Evolutionary conservation across 2,113 vertebrate species (phyloP).

Genomic region (Anarrhichthys ocellatus): DNA sequence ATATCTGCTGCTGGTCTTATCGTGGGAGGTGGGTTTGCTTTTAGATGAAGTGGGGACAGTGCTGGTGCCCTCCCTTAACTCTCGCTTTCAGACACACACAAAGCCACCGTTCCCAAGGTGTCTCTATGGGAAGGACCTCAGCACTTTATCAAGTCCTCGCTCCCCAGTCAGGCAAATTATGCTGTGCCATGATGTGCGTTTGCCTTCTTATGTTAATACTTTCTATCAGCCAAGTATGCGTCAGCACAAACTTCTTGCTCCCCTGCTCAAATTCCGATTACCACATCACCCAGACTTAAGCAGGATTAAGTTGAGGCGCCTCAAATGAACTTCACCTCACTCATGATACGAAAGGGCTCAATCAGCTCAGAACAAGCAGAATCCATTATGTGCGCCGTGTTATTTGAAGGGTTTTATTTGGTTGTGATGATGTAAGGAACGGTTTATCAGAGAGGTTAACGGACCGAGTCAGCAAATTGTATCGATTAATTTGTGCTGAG

Average conservation of each 20-base stretch:
- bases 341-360: slow-evolving; percentile 55
- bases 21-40: slow-evolving; percentile 23
- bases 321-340: slow-evolving; percentile 68
- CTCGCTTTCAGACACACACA: slow-evolving; percentile 33
- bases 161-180: slow-evolving; percentile 59
- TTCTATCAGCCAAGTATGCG: slow-evolving; percentile 55
- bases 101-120: slow-evolving; percentile 45
- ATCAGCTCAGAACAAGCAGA: slow-evolving; percentile 53
- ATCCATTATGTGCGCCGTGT: slow-evolving; percentile 34
- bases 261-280: slow-evolving; percentile 60
- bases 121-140: slow-evolving; percentile 56
- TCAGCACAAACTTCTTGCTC: slow-evolving; percentile 69
- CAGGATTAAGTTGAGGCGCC: slow-evolving; percentile 70
- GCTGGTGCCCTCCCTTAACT: slow-evolving; percentile 22
- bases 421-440: slow-evolving; percentile 33
- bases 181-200: slow-evolving; percentile 55
- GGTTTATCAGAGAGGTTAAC: slow-evolving; percentile 48
- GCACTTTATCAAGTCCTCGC: slow-evolving; percentile 61
- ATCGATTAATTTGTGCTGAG: slow-evolving; percentile 57
- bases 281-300: slow-evolving; percentile 68
- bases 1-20: slow-evolving; percentile 63
- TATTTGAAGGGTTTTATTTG: slow-evolving; percentile 53
- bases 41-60: slow-evolving; percentile 49
- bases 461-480: slow-evolving; percentile 50
- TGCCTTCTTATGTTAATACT: slow-evolving; percentile 72